These are phyloP conservation scores for Eupristina koningsbergeri DNA, from an alignment of 1,140 invertebrate genomes.

Conservation along the genomic window DNA sequence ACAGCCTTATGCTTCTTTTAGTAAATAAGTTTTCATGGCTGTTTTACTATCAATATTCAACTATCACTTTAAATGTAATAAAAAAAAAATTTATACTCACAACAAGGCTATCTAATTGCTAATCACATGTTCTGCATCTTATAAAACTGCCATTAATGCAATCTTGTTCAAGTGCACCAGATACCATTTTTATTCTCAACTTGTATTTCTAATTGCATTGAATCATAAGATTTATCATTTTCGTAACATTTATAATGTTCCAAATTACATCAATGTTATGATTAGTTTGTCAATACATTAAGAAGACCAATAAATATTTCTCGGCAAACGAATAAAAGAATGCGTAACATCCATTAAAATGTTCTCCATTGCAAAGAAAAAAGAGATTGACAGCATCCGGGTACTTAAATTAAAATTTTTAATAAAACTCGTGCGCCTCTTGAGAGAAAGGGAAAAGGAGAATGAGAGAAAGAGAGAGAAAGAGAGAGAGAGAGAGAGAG, in stretches of 20 bases:
- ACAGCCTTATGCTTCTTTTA: neutral
- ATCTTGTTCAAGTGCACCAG: neutral
- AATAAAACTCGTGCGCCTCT: neutral
- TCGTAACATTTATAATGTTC: neutral
- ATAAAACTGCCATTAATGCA: neutral
- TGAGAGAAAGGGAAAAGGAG: neutral
- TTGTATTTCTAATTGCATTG: neutral
- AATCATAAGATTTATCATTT: neutral
- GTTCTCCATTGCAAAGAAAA: neutral
- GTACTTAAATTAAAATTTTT: constrained; percentile 2
- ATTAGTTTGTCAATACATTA: neutral
- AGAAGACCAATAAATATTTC: too few relatives aligned
- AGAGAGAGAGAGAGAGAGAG: too few relatives aligned
- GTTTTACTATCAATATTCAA: neutral
- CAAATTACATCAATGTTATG: neutral
- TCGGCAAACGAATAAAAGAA: neutral
- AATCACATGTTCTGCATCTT: neutral
- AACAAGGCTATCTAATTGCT: neutral
- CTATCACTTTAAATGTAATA: neutral
- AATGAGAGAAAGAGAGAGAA: too few relatives aligned
- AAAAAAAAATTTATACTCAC: neutral
- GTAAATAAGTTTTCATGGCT: neutral
- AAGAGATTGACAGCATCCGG: neutral
- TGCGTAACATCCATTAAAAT: neutral
- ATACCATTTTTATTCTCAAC: neutral